phyloP scores from a whole-genome alignment of 2,888 invertebrate species.

The Orchesella flavescens region DNA sequence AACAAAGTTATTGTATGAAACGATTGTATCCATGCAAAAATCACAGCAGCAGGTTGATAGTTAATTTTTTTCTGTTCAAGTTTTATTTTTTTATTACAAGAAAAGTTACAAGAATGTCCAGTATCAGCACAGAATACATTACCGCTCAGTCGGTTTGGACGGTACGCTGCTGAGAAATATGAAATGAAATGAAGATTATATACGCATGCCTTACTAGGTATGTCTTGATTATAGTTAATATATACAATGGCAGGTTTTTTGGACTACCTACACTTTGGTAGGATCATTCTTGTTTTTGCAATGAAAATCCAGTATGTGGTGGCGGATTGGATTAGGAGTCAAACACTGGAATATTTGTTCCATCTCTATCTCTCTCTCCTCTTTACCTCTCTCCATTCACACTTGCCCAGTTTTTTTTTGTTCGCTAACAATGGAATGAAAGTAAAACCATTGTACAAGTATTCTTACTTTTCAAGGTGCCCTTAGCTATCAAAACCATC shows the following conservation, averaged over 20 bases:
- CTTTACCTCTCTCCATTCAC: conserved; percentile 27
- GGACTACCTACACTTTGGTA: not conserved
- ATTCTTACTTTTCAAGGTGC: conserved; percentile 55
- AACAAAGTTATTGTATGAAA: not conserved
- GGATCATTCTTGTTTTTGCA: not conserved
- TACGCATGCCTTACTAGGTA: not conserved
- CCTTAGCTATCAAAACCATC: conserved; percentile 62
- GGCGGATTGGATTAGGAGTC: conserved; percentile 1
- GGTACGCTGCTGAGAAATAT: not conserved
- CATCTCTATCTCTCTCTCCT: conserved; percentile 9
- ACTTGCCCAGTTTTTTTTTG: not conserved
- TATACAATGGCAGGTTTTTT: not conserved
- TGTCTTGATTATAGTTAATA: too few species aligned
- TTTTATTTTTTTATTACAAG: not conserved
- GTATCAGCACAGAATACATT: not conserved
- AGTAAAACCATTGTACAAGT: not conserved
- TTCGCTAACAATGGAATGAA: conserved; percentile 43
- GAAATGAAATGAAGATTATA: not conserved
- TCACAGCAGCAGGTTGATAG: conserved; percentile 24
- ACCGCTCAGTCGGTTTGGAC: not conserved
- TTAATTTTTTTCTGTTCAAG: conserved; percentile 2
- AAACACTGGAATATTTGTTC: not conserved
- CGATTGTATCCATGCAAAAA: conserved; percentile 37
- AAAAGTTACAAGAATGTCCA: conserved; percentile 12
- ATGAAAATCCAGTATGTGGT: not conserved